phyloP scores from a whole-genome alignment of 2,113 vertebrate genomes.

The Hemiprocne comata region DNA sequence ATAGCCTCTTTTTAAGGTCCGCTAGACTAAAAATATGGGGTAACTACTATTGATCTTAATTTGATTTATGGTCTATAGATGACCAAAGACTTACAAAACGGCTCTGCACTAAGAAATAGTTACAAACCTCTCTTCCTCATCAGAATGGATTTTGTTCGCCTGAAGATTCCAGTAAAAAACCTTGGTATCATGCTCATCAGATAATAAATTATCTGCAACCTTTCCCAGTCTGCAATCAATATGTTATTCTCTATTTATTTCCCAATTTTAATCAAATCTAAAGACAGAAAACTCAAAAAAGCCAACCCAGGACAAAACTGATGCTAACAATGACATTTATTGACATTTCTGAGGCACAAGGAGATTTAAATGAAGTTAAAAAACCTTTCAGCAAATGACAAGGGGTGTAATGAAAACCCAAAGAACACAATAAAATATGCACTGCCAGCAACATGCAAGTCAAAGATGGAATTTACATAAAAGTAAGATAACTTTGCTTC shows the following conservation, averaged over 20 bases:
- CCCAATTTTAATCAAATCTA: constrained; percentile 64
- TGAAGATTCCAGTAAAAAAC: not conserved
- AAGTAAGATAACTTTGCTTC: constrained; percentile 45
- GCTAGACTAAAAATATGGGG: not conserved
- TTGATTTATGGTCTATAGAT: constrained; percentile 58
- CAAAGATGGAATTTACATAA: constrained; percentile 55
- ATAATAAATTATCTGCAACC: constrained; percentile 64
- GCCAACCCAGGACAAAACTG: constrained; percentile 53
- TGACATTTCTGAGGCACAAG: constrained; percentile 63
- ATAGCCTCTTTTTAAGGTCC: constrained; percentile 28
- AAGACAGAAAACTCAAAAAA: constrained; percentile 56
- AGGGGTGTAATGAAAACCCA: constrained; percentile 46
- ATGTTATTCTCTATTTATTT: constrained; percentile 66
- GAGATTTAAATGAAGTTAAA: constrained; percentile 69
- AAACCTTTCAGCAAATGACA: constrained; percentile 63
- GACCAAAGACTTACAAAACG: constrained; percentile 43
- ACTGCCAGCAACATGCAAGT: constrained; percentile 12
- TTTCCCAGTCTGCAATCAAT: constrained; percentile 63
- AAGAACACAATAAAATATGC: constrained; percentile 50
- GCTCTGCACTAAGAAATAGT: constrained; percentile 22
- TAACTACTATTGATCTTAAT: constrained; percentile 37
- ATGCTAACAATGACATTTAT: constrained; percentile 70
- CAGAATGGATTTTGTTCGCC: constrained; percentile 29
- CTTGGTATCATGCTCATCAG: constrained; percentile 10
- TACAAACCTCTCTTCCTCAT: constrained; percentile 14